Base-by-base conservation (phyloP, 2,888 invertebrate species). In the Latrodectus hesperus region DNA sequence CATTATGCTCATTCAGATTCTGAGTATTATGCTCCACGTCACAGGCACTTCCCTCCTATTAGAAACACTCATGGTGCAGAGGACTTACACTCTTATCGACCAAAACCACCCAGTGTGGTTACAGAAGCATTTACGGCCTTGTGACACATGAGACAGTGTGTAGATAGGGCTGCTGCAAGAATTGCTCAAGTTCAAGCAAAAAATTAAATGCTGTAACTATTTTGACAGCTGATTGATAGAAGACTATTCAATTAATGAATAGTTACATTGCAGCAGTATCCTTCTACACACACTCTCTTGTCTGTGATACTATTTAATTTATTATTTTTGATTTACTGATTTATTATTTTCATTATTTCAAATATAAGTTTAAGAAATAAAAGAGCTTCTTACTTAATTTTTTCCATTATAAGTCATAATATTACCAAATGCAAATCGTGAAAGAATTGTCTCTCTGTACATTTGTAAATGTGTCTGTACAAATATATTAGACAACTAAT, bases 71-170 rank as follows among this genome's bases (percentile, higher is more conserved):
- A 88, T 74, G 88, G 81, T 51, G 64, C 78, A 16, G 77, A 80
- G 53, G 88, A 88, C 73, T 53, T 77, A 14, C 88, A 85, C 72
- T 65, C 84, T 22, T 80, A 81, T 70, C 71, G 88, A 49, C 84
- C 85, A 6, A 88, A 84, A 70, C 88, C 84, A 9, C 85, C 88
- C 16, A 85, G 80, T 74, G 88, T 82, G 14, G 88, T 85, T 51
- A 85, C 85, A 38, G 88, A 88, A 67, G 88, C 88, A 17, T 88
- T 88, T 84, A 88, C 88, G 52, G 88, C 88, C 73, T 88, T 88
- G 88, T 88, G 88, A 88, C 88, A 88, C 72, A 88, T 88, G 88
- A 81, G 82, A 84, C 84, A 88, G 84, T 88, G 88, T 88, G 88
- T 88, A 82, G 88, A 88, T 72, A 88, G 88, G 84, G 88, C 88